Conservation (phyloP, 2,888 invertebrate genomes). For the Erebia epiphron region DNA sequence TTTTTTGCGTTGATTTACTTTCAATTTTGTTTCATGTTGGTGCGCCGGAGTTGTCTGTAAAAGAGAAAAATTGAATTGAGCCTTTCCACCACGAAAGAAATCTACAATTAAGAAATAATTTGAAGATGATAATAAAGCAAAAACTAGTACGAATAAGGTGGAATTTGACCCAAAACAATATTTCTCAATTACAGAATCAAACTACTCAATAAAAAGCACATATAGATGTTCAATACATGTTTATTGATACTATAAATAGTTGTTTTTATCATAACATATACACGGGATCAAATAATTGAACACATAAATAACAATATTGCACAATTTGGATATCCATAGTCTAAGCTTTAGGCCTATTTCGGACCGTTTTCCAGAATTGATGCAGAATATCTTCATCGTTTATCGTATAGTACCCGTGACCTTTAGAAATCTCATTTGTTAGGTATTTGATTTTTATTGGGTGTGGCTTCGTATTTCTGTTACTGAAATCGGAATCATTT, state of each 20-base stretch:
- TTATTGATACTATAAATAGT: slow-evolving; percentile 20
- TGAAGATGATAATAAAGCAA: slow-evolving; percentile 43
- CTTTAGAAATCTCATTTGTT: background rate
- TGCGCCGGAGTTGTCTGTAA: slow-evolving; percentile 42
- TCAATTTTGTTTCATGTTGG: slow-evolving; percentile 14
- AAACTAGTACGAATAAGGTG: slow-evolving; percentile 49
- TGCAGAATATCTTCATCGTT: background rate
- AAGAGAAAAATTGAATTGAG: slow-evolving; percentile 71
- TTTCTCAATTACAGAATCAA: slow-evolving; percentile 43
- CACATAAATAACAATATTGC: slow-evolving; percentile 5
- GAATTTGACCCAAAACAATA: slow-evolving; percentile 74
- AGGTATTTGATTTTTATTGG: background rate
- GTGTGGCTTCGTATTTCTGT: background rate
- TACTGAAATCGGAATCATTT: background rate
- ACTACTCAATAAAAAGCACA: background rate
- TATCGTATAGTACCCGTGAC: background rate
- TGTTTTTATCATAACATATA: slow-evolving; percentile 1
- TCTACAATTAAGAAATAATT: slow-evolving; percentile 46
- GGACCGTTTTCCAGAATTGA: slow-evolving; percentile 2
- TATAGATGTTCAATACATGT: slow-evolving; percentile 4
- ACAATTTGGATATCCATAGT: background rate
- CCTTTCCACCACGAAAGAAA: slow-evolving; percentile 59
- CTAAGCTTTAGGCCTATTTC: background rate
- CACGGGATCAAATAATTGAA: background rate
- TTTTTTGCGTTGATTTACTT: background rate